Percentiles rank a stretch among this genome's conserved stretches.
These are phyloP conservation scores for Dysdera silvatica DNA, from an alignment of 1,140 invertebrate genomes.

Conservation along the genomic window DNA sequence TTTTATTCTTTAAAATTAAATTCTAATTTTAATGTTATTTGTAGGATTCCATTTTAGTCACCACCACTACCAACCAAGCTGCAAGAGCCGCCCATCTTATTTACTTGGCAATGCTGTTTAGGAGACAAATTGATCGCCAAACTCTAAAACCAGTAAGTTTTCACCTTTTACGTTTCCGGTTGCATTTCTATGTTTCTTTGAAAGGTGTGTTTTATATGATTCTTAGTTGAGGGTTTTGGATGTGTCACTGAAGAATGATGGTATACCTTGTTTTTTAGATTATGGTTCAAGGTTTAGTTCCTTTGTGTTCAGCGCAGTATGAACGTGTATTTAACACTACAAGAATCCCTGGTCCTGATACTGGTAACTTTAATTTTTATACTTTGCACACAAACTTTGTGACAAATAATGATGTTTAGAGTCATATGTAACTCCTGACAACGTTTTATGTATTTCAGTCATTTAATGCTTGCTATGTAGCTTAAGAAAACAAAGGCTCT, in stretches of 20 bases:
- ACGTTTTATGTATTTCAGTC: no score
- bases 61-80: conserved; percentile 71
- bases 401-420: no score
- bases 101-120: conserved; percentile 72
- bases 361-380: conserved; percentile 59
- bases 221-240: conserved; percentile 13
- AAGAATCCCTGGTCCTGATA: conserved; percentile 84
- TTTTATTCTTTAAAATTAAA: background rate
- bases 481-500: no score
- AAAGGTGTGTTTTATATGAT: no score
- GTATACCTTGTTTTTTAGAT: conserved; percentile 51
- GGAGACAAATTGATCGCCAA: conserved; percentile 82
- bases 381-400: no score
- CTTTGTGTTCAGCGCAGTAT: conserved; percentile 96
- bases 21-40: conserved; percentile 10
- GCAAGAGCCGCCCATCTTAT: conserved; percentile 85
- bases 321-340: conserved; percentile 95
- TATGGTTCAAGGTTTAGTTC: conserved; percentile 80
- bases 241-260: conserved; percentile 8
- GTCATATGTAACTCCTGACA: no score
- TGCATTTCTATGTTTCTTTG: conserved; percentile 10
- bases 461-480: no score
- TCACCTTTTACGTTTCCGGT: conserved; percentile 8
- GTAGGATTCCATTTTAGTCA: conserved; percentile 73
- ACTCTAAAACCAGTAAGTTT: conserved; percentile 80